Evolutionary conservation across 30 jellyfish, hydroid and myxozoan species (phyloP), one percentile per base, ranked within the genome.

Genomic region (Haliclystus octoradiatus): DNA sequence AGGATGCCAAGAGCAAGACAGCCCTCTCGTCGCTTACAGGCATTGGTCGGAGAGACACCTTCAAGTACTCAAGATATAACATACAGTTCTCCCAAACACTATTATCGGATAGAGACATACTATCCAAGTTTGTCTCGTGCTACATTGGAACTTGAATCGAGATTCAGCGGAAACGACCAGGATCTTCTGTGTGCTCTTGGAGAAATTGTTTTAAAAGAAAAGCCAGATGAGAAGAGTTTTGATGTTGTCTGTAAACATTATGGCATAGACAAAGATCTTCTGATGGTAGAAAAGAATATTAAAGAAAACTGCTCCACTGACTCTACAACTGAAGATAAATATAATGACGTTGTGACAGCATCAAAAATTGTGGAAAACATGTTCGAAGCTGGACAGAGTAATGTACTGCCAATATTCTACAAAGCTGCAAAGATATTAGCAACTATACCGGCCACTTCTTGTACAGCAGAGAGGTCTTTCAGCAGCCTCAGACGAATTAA

Each of bases 21-120:
- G 49, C 77, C 77, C 32, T 34, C 77, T 27, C 63, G 64, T 13
- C 28, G 71, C 24, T 26, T 9, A 1, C 85, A 62, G 61, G 76
- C 77, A 25, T 62, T 73, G 84, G 63, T 63, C 29, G 84, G 84
- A 73, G 77, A 73, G 26, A 62, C 57, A 60, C 77, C 84, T 1
- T 60, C 33, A 60, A 14, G 50, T 19, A 62, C 68, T 33, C 51
- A 13, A 23, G n/a, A n/a, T n/a, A n/a, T n/a, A n/a, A n/a, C n/a
- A n/a, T n/a, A n/a, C n/a, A n/a, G n/a, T n/a, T n/a, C n/a, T n/a
- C n/a, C n/a, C n/a, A n/a, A n/a, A n/a, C n/a, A n/a, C n/a, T 29
- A 63, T 73, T 73, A 27, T 73, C 49, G 52, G 33, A 60, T 72
- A 5, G 62, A 57, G 31, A 53, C 75, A 70, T 70, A 60, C 53